phyloP scores from a whole-genome alignment of 1,140 invertebrate genomes.

The Gonatopus flavifemur region DNA sequence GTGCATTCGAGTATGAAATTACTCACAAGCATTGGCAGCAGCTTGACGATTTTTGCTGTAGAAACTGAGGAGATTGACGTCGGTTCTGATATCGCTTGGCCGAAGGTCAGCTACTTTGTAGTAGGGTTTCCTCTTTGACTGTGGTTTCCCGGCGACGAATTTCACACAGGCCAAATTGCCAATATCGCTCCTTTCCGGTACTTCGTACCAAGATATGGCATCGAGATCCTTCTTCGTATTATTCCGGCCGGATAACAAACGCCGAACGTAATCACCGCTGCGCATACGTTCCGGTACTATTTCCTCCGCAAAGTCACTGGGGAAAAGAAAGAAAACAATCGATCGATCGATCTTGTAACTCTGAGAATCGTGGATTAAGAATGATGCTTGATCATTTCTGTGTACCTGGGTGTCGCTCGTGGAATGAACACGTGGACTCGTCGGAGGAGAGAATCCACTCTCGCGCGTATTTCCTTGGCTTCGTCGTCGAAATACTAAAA shows the following conservation, averaged over 20 bases:
- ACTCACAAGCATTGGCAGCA: conserved; percentile 59
- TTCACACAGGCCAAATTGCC: conserved; percentile 77
- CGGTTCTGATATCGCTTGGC: conserved; percentile 63
- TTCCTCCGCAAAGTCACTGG: conserved; percentile 49
- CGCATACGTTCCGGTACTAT: conserved; percentile 51
- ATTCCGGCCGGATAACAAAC: conserved; percentile 62
- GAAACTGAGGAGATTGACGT: conserved; percentile 75
- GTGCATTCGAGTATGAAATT: too few relatives aligned
- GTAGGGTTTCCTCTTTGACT: conserved; percentile 70
- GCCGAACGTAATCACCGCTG: conserved; percentile 68
- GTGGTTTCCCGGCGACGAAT: conserved; percentile 75
- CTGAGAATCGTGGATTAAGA: too few relatives aligned
- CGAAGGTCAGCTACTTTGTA: conserved; percentile 64
- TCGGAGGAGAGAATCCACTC: conserved; percentile 71
- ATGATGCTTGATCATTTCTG: too few relatives aligned
- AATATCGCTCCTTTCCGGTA: conserved; percentile 64
- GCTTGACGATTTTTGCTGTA: conserved; percentile 73
- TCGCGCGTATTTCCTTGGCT: conserved; percentile 73
- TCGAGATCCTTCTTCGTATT: conserved; percentile 61
- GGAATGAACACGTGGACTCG: conserved; percentile 73
- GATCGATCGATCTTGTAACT: too few relatives aligned
- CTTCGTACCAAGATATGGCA: conserved; percentile 64
- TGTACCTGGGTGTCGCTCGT: conserved; percentile 62
- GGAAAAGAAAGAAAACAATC: too few relatives aligned
- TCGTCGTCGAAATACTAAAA: conserved; percentile 84